Evolutionary conservation across 1,140 invertebrate species (phyloP).

Genomic region (Apis dorsata): DNA sequence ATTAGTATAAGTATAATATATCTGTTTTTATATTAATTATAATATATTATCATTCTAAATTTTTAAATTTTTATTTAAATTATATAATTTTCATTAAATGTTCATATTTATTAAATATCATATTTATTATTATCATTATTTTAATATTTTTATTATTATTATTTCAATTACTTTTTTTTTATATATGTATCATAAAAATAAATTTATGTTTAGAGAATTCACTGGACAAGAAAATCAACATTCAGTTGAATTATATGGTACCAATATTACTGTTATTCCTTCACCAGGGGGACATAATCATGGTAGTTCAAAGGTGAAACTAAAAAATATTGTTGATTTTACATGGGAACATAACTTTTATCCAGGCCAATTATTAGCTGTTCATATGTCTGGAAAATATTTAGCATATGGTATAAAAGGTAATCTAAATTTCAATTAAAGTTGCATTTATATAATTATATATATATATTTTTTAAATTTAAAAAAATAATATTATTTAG

Average conservation of each 20-base stretch:
- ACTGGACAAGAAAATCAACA: slow-evolving; percentile 85
- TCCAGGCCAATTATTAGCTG: slow-evolving; percentile 91
- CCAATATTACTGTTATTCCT: slow-evolving; percentile 86
- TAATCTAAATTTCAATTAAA: slow-evolving; percentile 72
- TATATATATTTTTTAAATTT: not conserved
- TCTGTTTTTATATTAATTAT: not conserved
- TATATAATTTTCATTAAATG: not conserved
- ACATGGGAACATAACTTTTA: slow-evolving; percentile 94
- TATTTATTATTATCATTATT: not conserved
- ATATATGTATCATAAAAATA: not conserved
- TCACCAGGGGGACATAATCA: slow-evolving; percentile 85
- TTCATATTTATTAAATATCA: not conserved
- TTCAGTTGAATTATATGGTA: slow-evolving; percentile 84
- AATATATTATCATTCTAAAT: not conserved
- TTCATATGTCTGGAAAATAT: slow-evolving; percentile 91
- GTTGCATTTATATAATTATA: not conserved
- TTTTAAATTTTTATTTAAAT: not conserved
- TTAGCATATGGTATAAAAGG: slow-evolving; percentile 95
- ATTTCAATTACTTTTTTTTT: not conserved
- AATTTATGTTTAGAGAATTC: slow-evolving; percentile 82
- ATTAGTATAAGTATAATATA: too few species aligned
- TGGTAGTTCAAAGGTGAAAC: slow-evolving; percentile 93
- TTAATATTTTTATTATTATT: not conserved
- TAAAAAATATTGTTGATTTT: slow-evolving; percentile 95
- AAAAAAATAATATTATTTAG: slow-evolving; percentile 66